Evolutionary conservation across 2,113 vertebrate species (phyloP).

Genomic region (human): DNA sequence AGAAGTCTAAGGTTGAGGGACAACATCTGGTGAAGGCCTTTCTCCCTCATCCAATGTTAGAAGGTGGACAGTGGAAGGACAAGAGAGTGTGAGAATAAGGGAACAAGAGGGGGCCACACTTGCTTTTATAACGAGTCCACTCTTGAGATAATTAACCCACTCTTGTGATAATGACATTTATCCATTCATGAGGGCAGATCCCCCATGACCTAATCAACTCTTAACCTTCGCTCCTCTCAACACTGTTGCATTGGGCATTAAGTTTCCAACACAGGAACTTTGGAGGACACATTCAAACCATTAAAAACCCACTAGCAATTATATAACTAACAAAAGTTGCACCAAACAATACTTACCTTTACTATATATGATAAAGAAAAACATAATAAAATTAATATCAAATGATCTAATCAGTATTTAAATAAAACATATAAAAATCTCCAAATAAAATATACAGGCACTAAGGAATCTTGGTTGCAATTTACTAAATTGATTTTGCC

Average conservation of each 20-base stretch:
- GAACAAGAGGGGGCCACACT: background rate
- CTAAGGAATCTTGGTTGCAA: background rate
- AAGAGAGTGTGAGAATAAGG: background rate
- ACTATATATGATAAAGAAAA: background rate
- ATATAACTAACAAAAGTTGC: background rate
- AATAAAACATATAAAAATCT: background rate
- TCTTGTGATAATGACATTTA: background rate
- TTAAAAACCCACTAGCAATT: background rate
- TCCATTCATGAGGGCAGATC: background rate
- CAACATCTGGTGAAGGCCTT: background rate
- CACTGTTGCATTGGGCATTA: background rate
- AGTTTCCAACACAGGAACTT: background rate
- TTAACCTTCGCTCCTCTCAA: background rate
- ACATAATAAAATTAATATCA: background rate
- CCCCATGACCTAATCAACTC: background rate
- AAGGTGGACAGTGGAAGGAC: background rate
- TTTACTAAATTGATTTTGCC: background rate
- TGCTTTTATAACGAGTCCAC: background rate
- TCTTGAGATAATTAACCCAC: background rate
- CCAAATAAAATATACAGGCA: background rate
- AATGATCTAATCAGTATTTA: constrained; percentile 32
- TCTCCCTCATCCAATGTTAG: background rate
- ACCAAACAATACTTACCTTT: background rate
- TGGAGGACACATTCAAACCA: background rate
- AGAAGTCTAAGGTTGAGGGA: background rate